Evolutionary conservation across 2,113 vertebrate species (phyloP).

Genomic region (Pygathrix nemaeus): DNA sequence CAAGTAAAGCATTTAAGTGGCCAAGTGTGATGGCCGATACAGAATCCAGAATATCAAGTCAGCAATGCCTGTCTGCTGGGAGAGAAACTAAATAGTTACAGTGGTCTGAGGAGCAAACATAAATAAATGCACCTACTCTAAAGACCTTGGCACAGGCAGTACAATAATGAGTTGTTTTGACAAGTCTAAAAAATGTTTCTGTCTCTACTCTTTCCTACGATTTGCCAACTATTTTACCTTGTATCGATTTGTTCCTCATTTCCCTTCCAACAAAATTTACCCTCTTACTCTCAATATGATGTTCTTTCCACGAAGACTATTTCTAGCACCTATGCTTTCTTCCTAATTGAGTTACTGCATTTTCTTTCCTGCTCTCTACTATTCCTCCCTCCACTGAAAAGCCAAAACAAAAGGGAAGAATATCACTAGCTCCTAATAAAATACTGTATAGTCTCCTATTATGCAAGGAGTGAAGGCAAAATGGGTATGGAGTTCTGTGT

Average conservation of each 20-base stretch:
- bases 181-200: constrained; percentile 56
- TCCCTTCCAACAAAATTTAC: constrained; percentile 57
- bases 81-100: neutral
- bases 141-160: constrained; percentile 33
- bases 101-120: constrained; percentile 22
- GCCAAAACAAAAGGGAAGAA: neutral
- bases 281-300: constrained; percentile 58
- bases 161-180: constrained; percentile 60
- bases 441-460: neutral
- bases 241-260: constrained; percentile 71
- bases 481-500: neutral
- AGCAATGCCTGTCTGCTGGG: neutral
- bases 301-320: constrained; percentile 62
- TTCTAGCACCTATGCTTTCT: constrained; percentile 45
- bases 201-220: constrained; percentile 56
- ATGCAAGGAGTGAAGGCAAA: neutral
- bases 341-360: constrained; percentile 43
- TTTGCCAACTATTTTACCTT: constrained; percentile 47
- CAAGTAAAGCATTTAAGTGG: neutral
- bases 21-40: neutral
- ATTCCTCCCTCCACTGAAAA: neutral
- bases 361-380: constrained; percentile 28
- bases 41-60: neutral
- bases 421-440: neutral
- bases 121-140: constrained; percentile 55